phyloP scores from a whole-genome alignment of 92 coral and sea anemone genomes.

The Paramuricea clavata region DNA sequence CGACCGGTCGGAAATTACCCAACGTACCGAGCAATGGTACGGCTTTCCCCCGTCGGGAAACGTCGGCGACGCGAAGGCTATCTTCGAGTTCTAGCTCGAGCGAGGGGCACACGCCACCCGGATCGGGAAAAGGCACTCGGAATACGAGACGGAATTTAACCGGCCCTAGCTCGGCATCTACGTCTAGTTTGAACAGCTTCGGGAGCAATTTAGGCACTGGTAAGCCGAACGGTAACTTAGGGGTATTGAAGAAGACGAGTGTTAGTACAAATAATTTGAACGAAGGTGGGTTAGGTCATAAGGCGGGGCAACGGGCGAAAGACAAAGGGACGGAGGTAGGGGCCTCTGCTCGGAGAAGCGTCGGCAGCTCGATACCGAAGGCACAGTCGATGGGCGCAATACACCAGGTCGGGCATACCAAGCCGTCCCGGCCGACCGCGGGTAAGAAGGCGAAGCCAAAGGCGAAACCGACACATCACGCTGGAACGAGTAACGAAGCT shows the following conservation, averaged over 20 bases:
- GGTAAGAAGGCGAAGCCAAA: conserved; percentile 67
- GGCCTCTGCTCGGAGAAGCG: not conserved
- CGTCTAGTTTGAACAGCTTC: conserved; percentile 32
- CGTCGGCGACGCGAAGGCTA: conserved; percentile 58
- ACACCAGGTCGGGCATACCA: conserved; percentile 67
- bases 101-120: conserved; percentile 66
- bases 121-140: conserved; percentile 38
- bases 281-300: not conserved
- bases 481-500: conserved; percentile 86
- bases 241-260: conserved; percentile 19
- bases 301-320: not conserved
- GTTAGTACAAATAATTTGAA: conserved; percentile 25
- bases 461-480: conserved; percentile 85
- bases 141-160: conserved; percentile 25
- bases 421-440: conserved; percentile 52
- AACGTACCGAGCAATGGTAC: conserved; percentile 68
- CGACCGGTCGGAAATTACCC: conserved; percentile 89
- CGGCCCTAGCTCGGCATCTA: conserved; percentile 20
- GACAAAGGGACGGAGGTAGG: not conserved
- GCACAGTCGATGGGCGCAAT: conserved; percentile 95
- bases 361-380: conserved; percentile 60
- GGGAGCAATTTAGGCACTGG: not conserved
- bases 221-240: conserved; percentile 2
- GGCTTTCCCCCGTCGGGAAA: conserved; percentile 40
- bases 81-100: conserved; percentile 77